These are phyloP conservation scores for Antheraea mylitta DNA, from an alignment of 1,140 invertebrate species.

Conservation along the genomic window DNA sequence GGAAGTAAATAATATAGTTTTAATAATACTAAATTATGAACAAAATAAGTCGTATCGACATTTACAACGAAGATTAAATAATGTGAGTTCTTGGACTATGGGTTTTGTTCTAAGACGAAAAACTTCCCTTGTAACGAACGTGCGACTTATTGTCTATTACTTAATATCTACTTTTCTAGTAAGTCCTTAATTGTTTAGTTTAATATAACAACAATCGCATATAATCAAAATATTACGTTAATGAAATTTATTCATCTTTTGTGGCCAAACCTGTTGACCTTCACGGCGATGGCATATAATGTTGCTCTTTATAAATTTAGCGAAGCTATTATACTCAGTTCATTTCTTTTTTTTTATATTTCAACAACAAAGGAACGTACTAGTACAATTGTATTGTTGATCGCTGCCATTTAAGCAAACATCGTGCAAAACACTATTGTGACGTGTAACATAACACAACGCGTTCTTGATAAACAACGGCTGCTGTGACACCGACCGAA, in stretches of 20 bases:
- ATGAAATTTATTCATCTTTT: background rate
- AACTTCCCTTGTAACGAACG: no score
- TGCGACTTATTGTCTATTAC: no score
- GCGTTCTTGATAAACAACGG: background rate
- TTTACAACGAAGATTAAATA: no score
- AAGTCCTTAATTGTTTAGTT: no score
- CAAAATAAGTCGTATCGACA: no score
- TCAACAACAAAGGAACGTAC: background rate
- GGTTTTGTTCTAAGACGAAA: no score
- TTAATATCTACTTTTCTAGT: no score
- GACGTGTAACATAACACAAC: background rate
- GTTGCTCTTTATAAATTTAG: background rate
- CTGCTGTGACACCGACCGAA: background rate
- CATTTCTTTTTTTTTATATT: background rate
- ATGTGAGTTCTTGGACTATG: no score
- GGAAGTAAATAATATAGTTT: no score
- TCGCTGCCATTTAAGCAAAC: background rate
- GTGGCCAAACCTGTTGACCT: background rate
- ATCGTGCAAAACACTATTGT: slow-evolving; percentile 3
- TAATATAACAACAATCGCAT: no score
- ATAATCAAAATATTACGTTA: background rate
- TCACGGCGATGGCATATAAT: background rate
- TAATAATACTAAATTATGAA: no score
- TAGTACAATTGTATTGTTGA: background rate
- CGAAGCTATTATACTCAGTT: background rate